phyloP scores from a whole-genome alignment of 2,113 vertebrate genomes.

The Bambusicola thoracicus region DNA sequence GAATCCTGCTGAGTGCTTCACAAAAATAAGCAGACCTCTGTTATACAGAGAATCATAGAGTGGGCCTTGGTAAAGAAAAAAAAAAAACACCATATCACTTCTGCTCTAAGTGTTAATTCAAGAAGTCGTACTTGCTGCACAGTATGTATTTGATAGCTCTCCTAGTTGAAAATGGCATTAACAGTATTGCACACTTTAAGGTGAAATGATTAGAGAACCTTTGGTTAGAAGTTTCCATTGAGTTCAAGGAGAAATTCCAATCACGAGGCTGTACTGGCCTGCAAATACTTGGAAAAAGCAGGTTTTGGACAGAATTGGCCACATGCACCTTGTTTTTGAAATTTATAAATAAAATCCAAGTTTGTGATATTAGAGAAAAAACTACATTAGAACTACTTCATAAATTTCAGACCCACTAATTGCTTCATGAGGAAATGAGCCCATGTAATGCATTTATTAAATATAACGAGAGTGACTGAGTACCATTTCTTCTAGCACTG shows the following conservation, averaged over 20 bases:
- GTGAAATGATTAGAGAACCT: not conserved
- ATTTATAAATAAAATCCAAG: not conserved
- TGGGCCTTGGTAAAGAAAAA: not conserved
- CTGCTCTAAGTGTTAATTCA: not conserved
- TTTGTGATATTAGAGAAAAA: not conserved
- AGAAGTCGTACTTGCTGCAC: not conserved
- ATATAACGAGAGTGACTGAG: not conserved
- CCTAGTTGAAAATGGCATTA: not conserved
- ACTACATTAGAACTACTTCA: not conserved
- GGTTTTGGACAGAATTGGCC: not conserved
- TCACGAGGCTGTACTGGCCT: not conserved
- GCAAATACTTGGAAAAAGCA: not conserved
- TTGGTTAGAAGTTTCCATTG: not conserved
- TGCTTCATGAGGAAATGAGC: not conserved
- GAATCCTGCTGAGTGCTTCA: not conserved
- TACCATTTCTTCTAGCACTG: not conserved
- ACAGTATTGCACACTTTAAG: not conserved
- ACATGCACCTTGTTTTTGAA: not conserved
- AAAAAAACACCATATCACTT: not conserved
- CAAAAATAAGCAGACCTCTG: constrained; percentile 4
- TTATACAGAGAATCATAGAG: not conserved
- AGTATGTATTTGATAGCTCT: not conserved
- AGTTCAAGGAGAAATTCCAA: not conserved
- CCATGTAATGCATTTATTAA: not conserved
- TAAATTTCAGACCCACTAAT: not conserved